Evolutionary conservation across 2,888 invertebrate species (phyloP).

Genomic region (Spatulosminthurus flaviceps): DNA sequence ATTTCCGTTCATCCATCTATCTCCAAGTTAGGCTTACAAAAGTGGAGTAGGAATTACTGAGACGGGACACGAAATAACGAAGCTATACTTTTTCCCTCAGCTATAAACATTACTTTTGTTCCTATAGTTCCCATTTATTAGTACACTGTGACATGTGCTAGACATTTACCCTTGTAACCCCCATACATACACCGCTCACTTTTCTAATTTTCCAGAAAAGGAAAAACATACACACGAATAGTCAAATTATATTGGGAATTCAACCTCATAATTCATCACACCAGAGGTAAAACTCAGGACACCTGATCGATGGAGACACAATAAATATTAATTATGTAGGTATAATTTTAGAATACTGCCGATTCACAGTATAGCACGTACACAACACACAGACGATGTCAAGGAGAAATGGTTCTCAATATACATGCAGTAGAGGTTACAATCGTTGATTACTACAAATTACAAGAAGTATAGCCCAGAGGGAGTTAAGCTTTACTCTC

Average conservation of each 20-base stretch:
- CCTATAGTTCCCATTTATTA: slow-evolving; percentile 3
- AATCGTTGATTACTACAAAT: background rate
- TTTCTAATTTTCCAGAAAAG: background rate
- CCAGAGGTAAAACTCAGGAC: background rate
- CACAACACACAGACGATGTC: background rate
- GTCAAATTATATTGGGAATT: background rate
- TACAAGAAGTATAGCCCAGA: background rate
- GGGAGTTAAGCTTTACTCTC: background rate
- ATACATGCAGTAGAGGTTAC: background rate
- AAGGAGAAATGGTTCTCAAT: slow-evolving; percentile 1
- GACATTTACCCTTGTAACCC: background rate
- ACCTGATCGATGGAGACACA: too few relatives aligned
- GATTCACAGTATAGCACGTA: too few relatives aligned
- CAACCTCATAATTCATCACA: background rate
- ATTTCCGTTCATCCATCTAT: background rate
- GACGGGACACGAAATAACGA: too few relatives aligned
- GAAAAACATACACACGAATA: background rate
- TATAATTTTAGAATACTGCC: too few relatives aligned
- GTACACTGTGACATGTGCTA: background rate
- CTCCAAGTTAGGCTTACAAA: too few relatives aligned
- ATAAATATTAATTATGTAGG: too few relatives aligned
- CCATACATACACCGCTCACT: background rate
- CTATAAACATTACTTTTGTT: background rate
- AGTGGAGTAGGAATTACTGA: too few relatives aligned
- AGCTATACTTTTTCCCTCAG: background rate